phyloP scores from a whole-genome alignment of 2,113 vertebrate genomes.

The Heptranchias perlo region DNA sequence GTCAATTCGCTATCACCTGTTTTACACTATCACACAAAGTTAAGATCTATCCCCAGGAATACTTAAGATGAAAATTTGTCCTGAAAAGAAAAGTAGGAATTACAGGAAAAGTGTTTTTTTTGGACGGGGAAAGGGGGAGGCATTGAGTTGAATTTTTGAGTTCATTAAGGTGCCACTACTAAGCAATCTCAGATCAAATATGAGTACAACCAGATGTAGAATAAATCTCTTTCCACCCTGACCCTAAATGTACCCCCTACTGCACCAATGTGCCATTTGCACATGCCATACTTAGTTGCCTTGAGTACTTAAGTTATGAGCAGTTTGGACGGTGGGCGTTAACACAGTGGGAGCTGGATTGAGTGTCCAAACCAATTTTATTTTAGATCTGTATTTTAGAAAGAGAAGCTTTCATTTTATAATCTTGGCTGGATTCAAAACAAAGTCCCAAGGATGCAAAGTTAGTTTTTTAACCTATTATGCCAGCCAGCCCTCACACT shows the following conservation, averaged over 20 bases:
- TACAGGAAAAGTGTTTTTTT: not conserved
- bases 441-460: not conserved
- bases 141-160: not conserved
- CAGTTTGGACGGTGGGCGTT: not conserved
- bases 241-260: not conserved
- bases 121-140: not conserved
- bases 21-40: not conserved
- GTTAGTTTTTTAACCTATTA: not conserved
- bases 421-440: not conserved
- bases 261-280: not conserved
- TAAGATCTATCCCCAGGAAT: not conserved
- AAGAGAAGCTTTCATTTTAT: not conserved
- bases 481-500: not conserved
- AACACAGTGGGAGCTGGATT: not conserved
- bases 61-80: not conserved
- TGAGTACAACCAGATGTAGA: not conserved
- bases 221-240: not conserved
- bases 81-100: not conserved
- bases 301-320: not conserved
- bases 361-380: not conserved
- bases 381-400: not conserved
- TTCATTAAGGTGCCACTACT: not conserved
- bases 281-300: not conserved
- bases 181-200: conserved; percentile 15
- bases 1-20: not conserved